Evolutionary conservation across 2,888 invertebrate genomes (phyloP).

Genomic region (Colletes collaris): DNA sequence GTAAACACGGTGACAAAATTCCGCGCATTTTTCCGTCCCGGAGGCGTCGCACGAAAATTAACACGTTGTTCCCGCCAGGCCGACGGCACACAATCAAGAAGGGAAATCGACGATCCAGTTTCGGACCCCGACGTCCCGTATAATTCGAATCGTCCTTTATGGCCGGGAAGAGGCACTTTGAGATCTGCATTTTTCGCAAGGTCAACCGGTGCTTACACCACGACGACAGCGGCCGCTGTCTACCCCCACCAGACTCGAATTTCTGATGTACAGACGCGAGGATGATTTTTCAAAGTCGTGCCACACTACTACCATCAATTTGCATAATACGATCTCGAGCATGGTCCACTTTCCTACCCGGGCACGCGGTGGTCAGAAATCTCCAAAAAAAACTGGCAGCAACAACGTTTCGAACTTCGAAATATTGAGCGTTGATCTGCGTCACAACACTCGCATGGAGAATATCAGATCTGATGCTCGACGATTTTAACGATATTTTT

Average conservation of each 20-base stretch:
- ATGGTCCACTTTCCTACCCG: slow-evolving; percentile 13
- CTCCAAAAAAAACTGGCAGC: too few relatives aligned
- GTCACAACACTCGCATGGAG: too few relatives aligned
- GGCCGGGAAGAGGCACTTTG: slow-evolving; percentile 52
- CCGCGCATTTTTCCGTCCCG: slow-evolving; percentile 7
- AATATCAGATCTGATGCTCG: too few relatives aligned
- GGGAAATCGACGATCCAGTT: slow-evolving; percentile 49
- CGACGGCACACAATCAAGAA: slow-evolving; percentile 9
- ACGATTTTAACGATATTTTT: too few relatives aligned
- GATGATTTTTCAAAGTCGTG: slow-evolving; percentile 45
- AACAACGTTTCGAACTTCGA: too few relatives aligned
- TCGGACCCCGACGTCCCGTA: slow-evolving; percentile 36
- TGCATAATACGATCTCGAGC: slow-evolving; percentile 38
- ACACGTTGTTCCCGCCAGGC: slow-evolving; percentile 3
- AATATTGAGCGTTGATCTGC: too few relatives aligned
- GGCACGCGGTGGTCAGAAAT: too few relatives aligned
- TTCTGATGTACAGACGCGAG: slow-evolving; percentile 35
- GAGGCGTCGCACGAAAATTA: slow-evolving; percentile 15
- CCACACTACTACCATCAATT: slow-evolving; percentile 27
- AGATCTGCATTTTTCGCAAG: slow-evolving; percentile 76
- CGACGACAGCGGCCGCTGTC: slow-evolving; percentile 10
- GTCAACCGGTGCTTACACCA: slow-evolving; percentile 69
- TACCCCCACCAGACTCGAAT: slow-evolving; percentile 25
- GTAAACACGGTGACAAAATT: slow-evolving; percentile 18
- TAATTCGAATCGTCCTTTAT: slow-evolving; percentile 50